Base-by-base conservation (phyloP, 1,140 invertebrate genomes). In the Branchinecta lindahli region DNA sequence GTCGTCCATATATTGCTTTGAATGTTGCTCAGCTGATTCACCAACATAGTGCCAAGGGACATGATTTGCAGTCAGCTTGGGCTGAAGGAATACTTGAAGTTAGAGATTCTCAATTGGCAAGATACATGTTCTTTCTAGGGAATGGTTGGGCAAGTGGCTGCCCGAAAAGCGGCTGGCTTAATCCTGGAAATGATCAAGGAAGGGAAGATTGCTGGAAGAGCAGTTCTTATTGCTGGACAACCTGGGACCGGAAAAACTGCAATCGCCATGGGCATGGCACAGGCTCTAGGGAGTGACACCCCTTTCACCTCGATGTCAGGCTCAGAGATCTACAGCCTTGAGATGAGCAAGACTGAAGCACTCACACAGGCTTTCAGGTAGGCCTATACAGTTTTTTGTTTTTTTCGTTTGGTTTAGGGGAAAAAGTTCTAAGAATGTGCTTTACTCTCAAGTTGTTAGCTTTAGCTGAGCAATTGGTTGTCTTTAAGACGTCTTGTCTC, bases 341-440 rank as follows among this genome's bases (percentile, higher is more conserved):
- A 99, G 81, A 97, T 99, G 92, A 93, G 94, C 77, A 99, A 99
- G 82, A 98, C 96, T 0, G 97, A 99, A 82, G 95, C 95, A 8
- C 79, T 99, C 0, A 98, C 93, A 8, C 96, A 99, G 79, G 90
- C 96, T 0, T 93, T 99, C 71, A 61, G 52, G 52, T 61, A 61
- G 12, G 18, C 12, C 12, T 61, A 61, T 12, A 12, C 18, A 15
- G 2, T 61, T 61, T 61, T n/a, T 9, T n/a, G n/a, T 52, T 52
- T 61, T 12, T 61, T 61, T 6, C 6, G 12, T 61, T 61, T 61
- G 33, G 33, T 33, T 33, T 1, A 33, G 33, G 33, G 33, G 33
- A 5, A 33, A 33, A 33, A 33, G 33, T 33, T 33, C 33, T 33
- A 3, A 33, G 33, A 5, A 33, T 33, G 33, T 33, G 33, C 33